Evolutionary conservation across 1,140 invertebrate genomes (phyloP).

Genomic region (Pentalonia nigronervosa): DNA sequence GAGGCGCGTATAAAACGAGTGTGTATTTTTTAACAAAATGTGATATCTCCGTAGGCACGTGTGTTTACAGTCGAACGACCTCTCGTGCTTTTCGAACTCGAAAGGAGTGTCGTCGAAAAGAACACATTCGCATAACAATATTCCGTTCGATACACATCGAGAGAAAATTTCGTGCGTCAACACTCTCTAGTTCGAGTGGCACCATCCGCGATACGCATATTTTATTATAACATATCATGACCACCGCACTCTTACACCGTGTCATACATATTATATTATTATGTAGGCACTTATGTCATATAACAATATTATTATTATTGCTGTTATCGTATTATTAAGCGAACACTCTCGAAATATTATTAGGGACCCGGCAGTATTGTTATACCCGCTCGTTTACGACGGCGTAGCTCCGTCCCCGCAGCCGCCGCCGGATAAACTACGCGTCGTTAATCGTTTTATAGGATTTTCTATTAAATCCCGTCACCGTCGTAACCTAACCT

Average conservation of each 20-base stretch:
- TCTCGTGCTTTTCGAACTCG: too few relatives aligned
- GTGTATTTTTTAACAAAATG: background rate
- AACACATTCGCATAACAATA: background rate
- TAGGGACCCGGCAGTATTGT: background rate
- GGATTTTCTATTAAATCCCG: background rate
- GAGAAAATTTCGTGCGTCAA: background rate
- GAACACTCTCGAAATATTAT: background rate
- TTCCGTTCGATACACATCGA: background rate
- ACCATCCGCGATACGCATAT: background rate
- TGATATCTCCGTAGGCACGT: background rate
- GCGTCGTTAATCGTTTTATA: background rate
- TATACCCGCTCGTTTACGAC: background rate
- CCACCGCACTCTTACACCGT: background rate
- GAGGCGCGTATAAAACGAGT: background rate
- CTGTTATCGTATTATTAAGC: background rate
- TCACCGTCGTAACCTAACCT: too few relatives aligned
- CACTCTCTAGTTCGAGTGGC: background rate
- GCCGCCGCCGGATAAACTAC: background rate
- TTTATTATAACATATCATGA: background rate
- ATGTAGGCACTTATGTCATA: background rate
- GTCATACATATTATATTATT: background rate
- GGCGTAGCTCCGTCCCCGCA: background rate
- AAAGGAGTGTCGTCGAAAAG: background rate
- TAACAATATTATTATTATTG: too few relatives aligned
- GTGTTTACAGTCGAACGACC: background rate